Conservation (phyloP, 1,140 invertebrate species). For the Drosophila prosaltans region DNA sequence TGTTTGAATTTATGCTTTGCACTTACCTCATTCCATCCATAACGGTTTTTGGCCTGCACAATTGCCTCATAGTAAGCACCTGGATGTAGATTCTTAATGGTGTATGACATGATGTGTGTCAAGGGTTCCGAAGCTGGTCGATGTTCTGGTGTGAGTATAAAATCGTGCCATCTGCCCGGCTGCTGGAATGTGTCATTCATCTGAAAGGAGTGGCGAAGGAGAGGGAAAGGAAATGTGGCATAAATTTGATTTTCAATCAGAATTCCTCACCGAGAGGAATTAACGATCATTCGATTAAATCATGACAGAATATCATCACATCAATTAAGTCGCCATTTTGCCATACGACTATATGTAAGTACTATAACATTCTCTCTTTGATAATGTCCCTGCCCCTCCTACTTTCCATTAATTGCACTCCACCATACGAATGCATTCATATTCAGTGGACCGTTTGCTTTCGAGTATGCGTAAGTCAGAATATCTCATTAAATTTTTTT, state of each 20-base stretch:
- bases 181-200: constrained; percentile 89
- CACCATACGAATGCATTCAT: constrained; percentile 30
- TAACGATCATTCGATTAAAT: constrained; percentile 33
- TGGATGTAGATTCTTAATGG: constrained; percentile 85
- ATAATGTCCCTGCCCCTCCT: background rate
- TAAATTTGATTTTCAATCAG: constrained; percentile 1
- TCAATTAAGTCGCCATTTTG: constrained; percentile 41
- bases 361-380: background rate
- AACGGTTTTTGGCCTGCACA: constrained; percentile 88
- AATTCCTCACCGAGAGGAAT: background rate
- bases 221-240: constrained; percentile 43
- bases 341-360: background rate
- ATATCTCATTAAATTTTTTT: constrained; percentile 54
- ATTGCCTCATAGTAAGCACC: constrained; percentile 88
- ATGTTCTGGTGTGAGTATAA: constrained; percentile 81
- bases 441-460: constrained; percentile 24
- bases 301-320: constrained; percentile 46
- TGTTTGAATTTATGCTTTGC: constrained; percentile 48
- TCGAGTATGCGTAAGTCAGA: constrained; percentile 36
- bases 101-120: constrained; percentile 85
- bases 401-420: constrained; percentile 45
- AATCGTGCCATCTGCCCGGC: constrained; percentile 89
- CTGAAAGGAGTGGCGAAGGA: constrained; percentile 74
- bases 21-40: constrained; percentile 88
- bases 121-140: constrained; percentile 83